A percentile compares a stretch with the other conserved stretches of the same genome.
These are phyloP conservation scores for Sebastes hubbsi DNA, from an alignment of 2,797 vertebrate genomes.

Conservation along the genomic window DNA sequence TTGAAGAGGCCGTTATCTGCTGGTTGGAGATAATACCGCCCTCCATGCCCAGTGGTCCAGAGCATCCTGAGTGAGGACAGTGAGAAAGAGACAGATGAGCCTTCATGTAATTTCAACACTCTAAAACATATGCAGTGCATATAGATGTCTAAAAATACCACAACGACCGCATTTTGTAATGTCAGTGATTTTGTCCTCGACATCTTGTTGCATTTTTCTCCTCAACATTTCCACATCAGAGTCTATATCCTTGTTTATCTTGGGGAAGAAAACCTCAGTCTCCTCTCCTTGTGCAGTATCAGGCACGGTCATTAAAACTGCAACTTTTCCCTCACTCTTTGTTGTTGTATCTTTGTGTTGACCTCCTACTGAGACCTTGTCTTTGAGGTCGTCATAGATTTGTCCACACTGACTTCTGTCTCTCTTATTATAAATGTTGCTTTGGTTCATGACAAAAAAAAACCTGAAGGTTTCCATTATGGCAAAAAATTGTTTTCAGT, in stretches of 20 bases:
- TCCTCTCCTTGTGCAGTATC: slow-evolving; percentile 13
- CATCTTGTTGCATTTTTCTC: background rate
- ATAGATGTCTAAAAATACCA: slow-evolving; percentile 15
- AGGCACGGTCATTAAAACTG: slow-evolving; percentile 4
- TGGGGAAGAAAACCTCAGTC: background rate
- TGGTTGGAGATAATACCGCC: slow-evolving; percentile 99
- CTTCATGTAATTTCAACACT: background rate
- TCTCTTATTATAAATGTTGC: slow-evolving; percentile 2
- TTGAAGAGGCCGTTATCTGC: slow-evolving; percentile 98
- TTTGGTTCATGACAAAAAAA: slow-evolving; percentile 9
- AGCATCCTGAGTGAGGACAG: slow-evolving; percentile 87
- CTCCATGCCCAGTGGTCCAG: slow-evolving; percentile 96
- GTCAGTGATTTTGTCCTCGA: slow-evolving; percentile 15
- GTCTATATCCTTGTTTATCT: slow-evolving; percentile 18
- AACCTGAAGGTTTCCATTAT: slow-evolving; percentile 1
- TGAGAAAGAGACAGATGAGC: slow-evolving; percentile 20
- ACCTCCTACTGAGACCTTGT: slow-evolving; percentile 1
- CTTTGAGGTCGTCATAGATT: slow-evolving; percentile 6
- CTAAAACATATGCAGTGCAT: background rate
- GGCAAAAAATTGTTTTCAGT: slow-evolving; percentile 22
- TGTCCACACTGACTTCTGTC: background rate
- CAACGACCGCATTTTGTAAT: slow-evolving; percentile 6
- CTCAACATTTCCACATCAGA: background rate
- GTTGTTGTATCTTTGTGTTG: slow-evolving; percentile 10
- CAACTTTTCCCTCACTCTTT: slow-evolving; percentile 1